Conservation (phyloP, 92 coral and sea anemone genomes). For the Palythoa grandiflora region DNA sequence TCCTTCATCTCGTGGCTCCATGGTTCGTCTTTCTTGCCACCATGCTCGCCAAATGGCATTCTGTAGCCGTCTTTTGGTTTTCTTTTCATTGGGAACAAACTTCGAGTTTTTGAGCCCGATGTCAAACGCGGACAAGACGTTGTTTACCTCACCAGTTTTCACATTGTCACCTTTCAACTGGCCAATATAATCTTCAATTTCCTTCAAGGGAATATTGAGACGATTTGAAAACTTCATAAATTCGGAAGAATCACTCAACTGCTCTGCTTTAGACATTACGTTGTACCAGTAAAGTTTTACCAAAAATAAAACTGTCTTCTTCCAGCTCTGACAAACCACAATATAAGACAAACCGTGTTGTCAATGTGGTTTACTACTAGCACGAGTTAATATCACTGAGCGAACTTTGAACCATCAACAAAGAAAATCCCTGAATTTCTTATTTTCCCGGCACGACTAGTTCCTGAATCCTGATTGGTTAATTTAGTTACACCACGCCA, state of each 20-base stretch:
- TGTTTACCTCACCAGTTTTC: constrained; percentile 26
- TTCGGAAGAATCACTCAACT: constrained; percentile 54
- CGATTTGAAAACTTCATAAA: constrained; percentile 77
- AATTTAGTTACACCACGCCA: constrained; percentile 1
- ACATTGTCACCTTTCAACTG: constrained; percentile 54
- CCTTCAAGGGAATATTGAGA: constrained; percentile 76
- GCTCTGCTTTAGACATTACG: constrained; percentile 43
- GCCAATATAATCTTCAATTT: constrained; percentile 62
- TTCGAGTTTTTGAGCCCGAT: constrained; percentile 75
- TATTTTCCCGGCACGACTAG: constrained; percentile 36
- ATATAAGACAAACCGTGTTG: neutral
- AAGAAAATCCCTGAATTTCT: neutral
- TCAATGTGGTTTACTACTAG: neutral
- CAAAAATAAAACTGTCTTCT: neutral
- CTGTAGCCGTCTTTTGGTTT: constrained; percentile 81
- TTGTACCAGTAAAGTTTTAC: neutral
- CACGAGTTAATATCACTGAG: neutral
- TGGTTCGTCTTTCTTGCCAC: constrained; percentile 83
- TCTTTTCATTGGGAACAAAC: constrained; percentile 53
- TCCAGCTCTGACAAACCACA: neutral
- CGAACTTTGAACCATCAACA: constrained; percentile 7
- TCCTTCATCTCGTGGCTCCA: constrained; percentile 57
- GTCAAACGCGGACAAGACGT: constrained; percentile 66
- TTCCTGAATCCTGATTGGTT: constrained; percentile 29
- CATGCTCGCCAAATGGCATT: constrained; percentile 91